Evolutionary conservation across 1,140 invertebrate species (phyloP), one percentile per base, ranked within the genome.

Genomic region (Notospermus geniculatus): DNA sequence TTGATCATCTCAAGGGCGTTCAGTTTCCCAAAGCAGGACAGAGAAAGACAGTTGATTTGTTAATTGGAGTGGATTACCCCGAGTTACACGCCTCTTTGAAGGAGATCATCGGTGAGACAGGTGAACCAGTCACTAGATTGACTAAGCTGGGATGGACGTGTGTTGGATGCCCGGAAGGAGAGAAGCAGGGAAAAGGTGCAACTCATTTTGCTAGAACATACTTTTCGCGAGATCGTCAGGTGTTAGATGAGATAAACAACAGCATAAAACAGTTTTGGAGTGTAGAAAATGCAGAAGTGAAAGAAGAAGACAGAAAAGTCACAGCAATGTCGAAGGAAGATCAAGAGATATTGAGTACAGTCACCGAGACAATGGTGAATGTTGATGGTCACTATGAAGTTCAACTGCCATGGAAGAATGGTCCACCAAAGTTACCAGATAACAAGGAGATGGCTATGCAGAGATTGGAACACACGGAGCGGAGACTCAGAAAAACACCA

Each of bases 381-480:
- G 43, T 22, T 5, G 46, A 39, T 11, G 43, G 41, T 25, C 46
- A 41, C 19, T 64, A 69, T 62, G 32, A 64, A 62, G 57, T 66
- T 15, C 17, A 2, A 0, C 43, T 68, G 1, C 67, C 61, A 30
- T 68, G 67, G 64, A 63, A 63, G 54, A 41, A 60, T 4, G 30
- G 57, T 22, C 2, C 5, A 23, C 29, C 30, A 32, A 27, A 62
- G 15, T 57, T 68, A 46, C 43, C 56, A 27, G 36, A 61, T 25
- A 68, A 68, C 60, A 60, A 57, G 46, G 43, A 62, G 13, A 60
- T 60, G 54, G 66, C 63, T 32, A n/a, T 54, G 1, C 41, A 25
- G 5, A n/a, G 65, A 36, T 32, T 65, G 1, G 43, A 64, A 28
- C 59, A 30, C 9, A 64, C 57, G 1, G 59, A 66, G 50, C 61